These are phyloP conservation scores for Andrena marginata DNA, from an alignment of 2,888 invertebrate species.

Conservation along the genomic window DNA sequence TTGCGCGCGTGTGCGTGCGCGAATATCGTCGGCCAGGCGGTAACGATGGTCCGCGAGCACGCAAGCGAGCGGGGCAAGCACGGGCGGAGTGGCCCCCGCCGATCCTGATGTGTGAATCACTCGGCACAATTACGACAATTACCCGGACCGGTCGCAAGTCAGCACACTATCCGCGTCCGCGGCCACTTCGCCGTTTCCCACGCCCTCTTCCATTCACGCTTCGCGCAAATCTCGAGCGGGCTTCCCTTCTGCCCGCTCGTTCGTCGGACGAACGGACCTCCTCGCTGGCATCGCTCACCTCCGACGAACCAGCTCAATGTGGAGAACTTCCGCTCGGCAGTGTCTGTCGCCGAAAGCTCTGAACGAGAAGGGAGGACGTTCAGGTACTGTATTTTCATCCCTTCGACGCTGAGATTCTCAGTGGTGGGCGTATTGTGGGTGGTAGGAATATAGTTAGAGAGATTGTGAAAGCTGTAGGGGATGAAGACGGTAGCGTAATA, in stretches of 20 bases:
- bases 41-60: constrained; percentile 37
- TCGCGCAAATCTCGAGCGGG: constrained; percentile 82
- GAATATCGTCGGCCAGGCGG: constrained; percentile 26
- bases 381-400: no score
- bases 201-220: constrained; percentile 84
- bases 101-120: constrained; percentile 85
- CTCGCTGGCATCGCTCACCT: neutral
- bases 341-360: neutral
- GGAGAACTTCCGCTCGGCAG: neutral
- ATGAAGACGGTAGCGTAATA: no score
- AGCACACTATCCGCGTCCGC: constrained; percentile 78
- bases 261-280: constrained; percentile 24
- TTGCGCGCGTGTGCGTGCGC: constrained; percentile 66
- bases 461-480: no score
- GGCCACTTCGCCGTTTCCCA: constrained; percentile 82
- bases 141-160: constrained; percentile 79
- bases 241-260: constrained; percentile 39
- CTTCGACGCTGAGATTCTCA: no score
- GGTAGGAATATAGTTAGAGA: no score
- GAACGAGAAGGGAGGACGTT: no score
- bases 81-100: constrained; percentile 58
- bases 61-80: constrained; percentile 55
- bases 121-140: constrained; percentile 85
- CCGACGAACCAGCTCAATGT: neutral
- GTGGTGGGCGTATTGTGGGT: no score